Evolutionary conservation across 2,797 vertebrate genomes (phyloP), one percentile per base, ranked within the genome.

Genomic region (Melanotaenia pygmaea): DNA sequence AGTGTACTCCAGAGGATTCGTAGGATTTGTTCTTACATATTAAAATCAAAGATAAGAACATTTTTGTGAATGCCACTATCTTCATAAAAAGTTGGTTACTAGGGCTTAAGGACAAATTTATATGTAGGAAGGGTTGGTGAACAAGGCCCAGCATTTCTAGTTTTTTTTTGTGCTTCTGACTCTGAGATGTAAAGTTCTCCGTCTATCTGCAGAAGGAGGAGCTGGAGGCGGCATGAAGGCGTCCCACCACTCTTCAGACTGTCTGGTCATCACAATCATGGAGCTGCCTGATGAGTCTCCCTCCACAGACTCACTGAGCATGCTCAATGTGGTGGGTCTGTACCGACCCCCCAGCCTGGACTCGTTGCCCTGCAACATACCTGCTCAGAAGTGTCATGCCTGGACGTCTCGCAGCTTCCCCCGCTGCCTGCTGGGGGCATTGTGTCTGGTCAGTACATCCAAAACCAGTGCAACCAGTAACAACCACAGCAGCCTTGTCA

Each of bases 261-360:
- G 96, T 80, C 90, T 97, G 67, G 95, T 97, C 18, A 94, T 97
- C 91, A 96, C 96, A 72, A 95, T 97, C 88, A 93, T 97, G 94
- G 96, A 96, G 88, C 92, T 97, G 5, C 95, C 96, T 0, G 94
- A 94, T 11, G 94, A 95, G 0, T 91, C 95, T 13, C 72, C 93
- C 0, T 94, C 95, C 0, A 94, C 95, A 0, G 95, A 96, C 64
- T 93, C 95, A 3, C 90, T 95, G 89, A 94, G 94, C 53, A 85
- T 91, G 84, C 87, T 96, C 79, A 95, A 96, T 47, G 93, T 96
- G 80, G 91, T 97, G 79, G 91, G 94, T 0, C 77, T 96, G 67
- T 96, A 96, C 77, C 92, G 91, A 2, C 92, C 95, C 0, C 77
- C 93, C 70, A 96, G 95, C 83, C 75, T 95, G 81, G 92, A 94